These are phyloP conservation scores for Cylindroiulus punctatus DNA, from an alignment of 2,888 invertebrate genomes.

Conservation along the genomic window DNA sequence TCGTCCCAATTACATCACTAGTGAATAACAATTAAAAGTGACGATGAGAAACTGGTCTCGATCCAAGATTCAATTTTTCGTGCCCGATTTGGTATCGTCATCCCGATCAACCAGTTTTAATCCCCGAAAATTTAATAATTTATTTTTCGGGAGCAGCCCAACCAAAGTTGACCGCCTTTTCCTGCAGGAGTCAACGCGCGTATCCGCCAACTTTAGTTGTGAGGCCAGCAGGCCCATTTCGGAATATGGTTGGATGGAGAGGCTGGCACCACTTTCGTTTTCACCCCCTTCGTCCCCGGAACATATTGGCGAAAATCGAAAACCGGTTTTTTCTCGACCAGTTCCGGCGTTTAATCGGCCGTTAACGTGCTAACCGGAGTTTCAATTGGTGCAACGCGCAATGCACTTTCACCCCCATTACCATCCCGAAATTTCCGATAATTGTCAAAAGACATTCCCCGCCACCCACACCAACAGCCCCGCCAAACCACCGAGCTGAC, in stretches of 20 bases:
- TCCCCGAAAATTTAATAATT: too few species aligned
- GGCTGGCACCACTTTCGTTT: background rate
- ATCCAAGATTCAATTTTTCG: background rate
- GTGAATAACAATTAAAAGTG: background rate
- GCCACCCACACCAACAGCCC: background rate
- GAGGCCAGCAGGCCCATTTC: background rate
- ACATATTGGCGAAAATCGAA: too few species aligned
- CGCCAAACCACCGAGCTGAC: background rate
- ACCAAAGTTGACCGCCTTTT: background rate
- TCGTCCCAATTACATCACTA: background rate
- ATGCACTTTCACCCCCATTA: background rate
- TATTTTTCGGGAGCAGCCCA: too few species aligned
- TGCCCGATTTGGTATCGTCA: too few species aligned
- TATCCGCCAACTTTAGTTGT: background rate
- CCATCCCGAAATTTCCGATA: background rate
- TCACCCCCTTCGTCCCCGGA: too few species aligned
- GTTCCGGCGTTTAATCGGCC: background rate
- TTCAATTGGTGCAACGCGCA: slow-evolving; percentile 31
- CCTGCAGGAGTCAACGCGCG: background rate
- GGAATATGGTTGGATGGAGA: background rate
- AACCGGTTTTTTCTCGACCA: background rate
- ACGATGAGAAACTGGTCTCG: background rate
- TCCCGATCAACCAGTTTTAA: too few species aligned
- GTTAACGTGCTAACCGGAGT: background rate
- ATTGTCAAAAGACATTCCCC: background rate